phyloP scores from a whole-genome alignment of 1,140 invertebrate genomes.

The Stenopsyche tienmushanensis region DNA sequence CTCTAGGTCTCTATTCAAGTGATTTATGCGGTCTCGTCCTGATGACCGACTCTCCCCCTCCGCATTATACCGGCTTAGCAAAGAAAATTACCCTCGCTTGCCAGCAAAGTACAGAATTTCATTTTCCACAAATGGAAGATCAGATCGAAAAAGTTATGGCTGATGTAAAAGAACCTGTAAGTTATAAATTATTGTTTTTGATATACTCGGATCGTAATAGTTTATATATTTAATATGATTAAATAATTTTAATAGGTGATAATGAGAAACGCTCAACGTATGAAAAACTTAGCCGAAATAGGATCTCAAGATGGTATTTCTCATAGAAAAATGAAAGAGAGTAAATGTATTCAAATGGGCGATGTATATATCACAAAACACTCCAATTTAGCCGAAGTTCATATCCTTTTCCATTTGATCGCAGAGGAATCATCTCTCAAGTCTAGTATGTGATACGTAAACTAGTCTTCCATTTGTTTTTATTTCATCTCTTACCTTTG shows the following conservation, averaged over 20 bases:
- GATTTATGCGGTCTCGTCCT: slow-evolving; percentile 87
- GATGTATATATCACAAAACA: slow-evolving; percentile 95
- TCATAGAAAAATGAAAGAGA: slow-evolving; percentile 39
- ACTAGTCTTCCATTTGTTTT: background rate
- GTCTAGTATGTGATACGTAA: slow-evolving; percentile 44
- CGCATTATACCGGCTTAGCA: slow-evolving; percentile 41
- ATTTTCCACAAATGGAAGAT: slow-evolving; percentile 82
- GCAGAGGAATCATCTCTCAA: slow-evolving; percentile 71
- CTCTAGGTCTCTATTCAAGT: slow-evolving; percentile 89
- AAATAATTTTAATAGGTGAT: slow-evolving; percentile 45
- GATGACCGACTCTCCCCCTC: slow-evolving; percentile 41
- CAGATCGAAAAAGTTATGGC: slow-evolving; percentile 80
- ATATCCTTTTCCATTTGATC: slow-evolving; percentile 94
- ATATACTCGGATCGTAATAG: background rate
- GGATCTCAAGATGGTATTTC: slow-evolving; percentile 22
- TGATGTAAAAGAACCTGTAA: slow-evolving; percentile 50
- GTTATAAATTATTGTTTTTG: slow-evolving; percentile 1
- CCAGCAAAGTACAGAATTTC: slow-evolving; percentile 78
- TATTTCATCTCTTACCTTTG: slow-evolving; percentile 16
- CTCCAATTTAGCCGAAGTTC: slow-evolving; percentile 92
- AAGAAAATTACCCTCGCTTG: slow-evolving; percentile 56
- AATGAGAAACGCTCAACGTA: slow-evolving; percentile 45
- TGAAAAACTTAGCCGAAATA: slow-evolving; percentile 33
- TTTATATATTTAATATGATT: background rate
- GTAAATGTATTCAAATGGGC: slow-evolving; percentile 69